Evolutionary conservation across 30 jellyfish, hydroid and myxozoan species (phyloP).

Genomic region (Aurelia aurita complex sp. Pacific): DNA sequence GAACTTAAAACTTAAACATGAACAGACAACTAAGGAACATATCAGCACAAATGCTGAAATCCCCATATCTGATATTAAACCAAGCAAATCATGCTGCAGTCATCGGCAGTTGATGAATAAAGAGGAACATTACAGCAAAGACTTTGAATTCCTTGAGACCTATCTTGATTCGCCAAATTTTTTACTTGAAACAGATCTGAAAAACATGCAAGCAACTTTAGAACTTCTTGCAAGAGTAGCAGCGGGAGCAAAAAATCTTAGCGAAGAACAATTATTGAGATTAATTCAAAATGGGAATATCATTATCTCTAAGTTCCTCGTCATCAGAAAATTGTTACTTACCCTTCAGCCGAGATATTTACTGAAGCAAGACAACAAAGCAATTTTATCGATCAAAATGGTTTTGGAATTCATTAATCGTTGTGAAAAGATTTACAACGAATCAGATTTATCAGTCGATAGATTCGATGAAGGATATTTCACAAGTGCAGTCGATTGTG

Average conservation of each 20-base stretch:
- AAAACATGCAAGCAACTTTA: conserved; percentile 14
- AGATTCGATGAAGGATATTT: neutral
- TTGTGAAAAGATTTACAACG: conserved; percentile 27
- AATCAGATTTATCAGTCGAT: neutral
- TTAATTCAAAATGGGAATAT: conserved; percentile 29
- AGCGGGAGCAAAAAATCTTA: conserved; percentile 17
- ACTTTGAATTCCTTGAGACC: neutral
- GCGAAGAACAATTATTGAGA: conserved; percentile 6
- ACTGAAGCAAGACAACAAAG: neutral
- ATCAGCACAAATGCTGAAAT: neutral
- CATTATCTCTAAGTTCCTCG: conserved; percentile 5
- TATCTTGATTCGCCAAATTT: neutral
- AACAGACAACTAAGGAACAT: neutral
- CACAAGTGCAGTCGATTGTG: conserved; percentile 18
- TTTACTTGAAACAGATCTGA: neutral
- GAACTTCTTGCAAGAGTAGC: conserved; percentile 18
- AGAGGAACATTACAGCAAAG: neutral
- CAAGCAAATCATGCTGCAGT: neutral
- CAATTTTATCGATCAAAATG: neutral
- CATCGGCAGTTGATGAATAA: neutral
- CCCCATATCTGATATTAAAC: neutral
- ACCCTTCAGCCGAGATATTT: neutral
- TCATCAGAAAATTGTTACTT: conserved; percentile 21
- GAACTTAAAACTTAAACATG: neutral
- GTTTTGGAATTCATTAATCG: conserved; percentile 53